Evolutionary conservation across 2,797 vertebrate genomes (phyloP).

Genomic region (Enteromius trimaculatus): DNA sequence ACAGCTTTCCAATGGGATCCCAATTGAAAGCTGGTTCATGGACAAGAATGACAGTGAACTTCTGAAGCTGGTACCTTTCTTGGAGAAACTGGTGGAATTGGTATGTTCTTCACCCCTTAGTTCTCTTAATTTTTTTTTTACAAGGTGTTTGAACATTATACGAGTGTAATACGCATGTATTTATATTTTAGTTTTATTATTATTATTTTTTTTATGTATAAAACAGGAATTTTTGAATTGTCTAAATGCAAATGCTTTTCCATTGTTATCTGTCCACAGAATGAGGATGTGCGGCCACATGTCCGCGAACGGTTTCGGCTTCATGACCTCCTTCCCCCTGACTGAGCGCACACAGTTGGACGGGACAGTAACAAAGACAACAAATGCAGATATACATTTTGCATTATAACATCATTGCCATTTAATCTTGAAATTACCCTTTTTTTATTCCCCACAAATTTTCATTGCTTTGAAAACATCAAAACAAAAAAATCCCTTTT

Average conservation of each 20-base stretch:
- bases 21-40: slow-evolving; percentile 99
- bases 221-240: neutral
- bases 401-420: slow-evolving; percentile 93
- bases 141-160: neutral
- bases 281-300: slow-evolving; percentile 97
- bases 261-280: slow-evolving; percentile 72
- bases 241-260: slow-evolving; percentile 11
- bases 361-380: slow-evolving; percentile 53
- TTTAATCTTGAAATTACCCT: slow-evolving; percentile 77
- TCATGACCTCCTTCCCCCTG: slow-evolving; percentile 96
- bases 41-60: slow-evolving; percentile 98
- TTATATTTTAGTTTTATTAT: neutral
- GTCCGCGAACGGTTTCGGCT: slow-evolving; percentile 97
- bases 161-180: too few species aligned
- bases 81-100: slow-evolving; percentile 98
- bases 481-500: slow-evolving; percentile 71
- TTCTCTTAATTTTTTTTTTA: neutral
- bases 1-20: slow-evolving; percentile 97
- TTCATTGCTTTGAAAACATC: slow-evolving; percentile 85
- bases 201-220: neutral
- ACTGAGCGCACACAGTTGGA: slow-evolving; percentile 76
- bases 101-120: slow-evolving; percentile 68
- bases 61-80: slow-evolving; percentile 96
- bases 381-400: slow-evolving; percentile 72
- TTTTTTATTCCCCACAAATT: slow-evolving; percentile 83